Conservation (phyloP, 2,797 vertebrate species). For the Lates japonicus region DNA sequence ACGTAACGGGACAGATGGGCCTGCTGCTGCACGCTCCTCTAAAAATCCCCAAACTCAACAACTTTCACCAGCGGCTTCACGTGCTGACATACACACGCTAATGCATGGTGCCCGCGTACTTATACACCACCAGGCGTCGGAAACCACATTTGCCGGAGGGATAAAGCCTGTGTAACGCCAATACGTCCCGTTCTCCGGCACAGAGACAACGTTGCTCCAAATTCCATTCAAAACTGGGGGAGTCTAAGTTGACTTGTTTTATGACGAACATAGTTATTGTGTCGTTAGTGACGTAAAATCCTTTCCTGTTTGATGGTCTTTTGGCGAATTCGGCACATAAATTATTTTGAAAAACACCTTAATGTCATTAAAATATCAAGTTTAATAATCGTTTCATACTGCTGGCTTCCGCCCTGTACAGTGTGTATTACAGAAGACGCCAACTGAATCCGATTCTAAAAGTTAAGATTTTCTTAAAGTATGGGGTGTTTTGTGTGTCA, state of each 20-base stretch:
- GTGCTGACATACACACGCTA: neutral
- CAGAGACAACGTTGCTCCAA: conserved; percentile 25
- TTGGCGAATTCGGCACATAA: conserved; percentile 39
- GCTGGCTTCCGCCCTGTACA: conserved; percentile 52
- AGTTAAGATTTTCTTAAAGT: conserved; percentile 36
- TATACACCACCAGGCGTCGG: conserved; percentile 30
- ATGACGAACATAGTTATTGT: neutral
- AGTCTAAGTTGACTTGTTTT: neutral
- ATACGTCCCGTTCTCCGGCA: conserved; percentile 5
- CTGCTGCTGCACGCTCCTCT: conserved; percentile 3
- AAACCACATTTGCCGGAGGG: neutral
- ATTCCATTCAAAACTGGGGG: conserved; percentile 25
- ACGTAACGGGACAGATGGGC: conserved; percentile 27
- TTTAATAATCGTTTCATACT: conserved; percentile 13
- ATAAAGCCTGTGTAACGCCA: conserved; percentile 1
- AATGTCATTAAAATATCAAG: conserved; percentile 4
- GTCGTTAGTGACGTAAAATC: fast-evolving
- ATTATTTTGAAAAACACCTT: neutral
- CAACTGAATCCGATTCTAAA: conserved; percentile 20
- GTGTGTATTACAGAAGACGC: conserved; percentile 28
- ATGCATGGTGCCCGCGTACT: neutral
- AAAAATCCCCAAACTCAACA: conserved; percentile 30
- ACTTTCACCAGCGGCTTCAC: conserved; percentile 29
- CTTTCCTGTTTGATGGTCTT: fast-evolving
- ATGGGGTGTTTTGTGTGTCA: neutral